Evolutionary conservation across 2,888 invertebrate species (phyloP), one percentile per base, ranked within the genome.

Genomic region (Cremastinae sp.): DNA sequence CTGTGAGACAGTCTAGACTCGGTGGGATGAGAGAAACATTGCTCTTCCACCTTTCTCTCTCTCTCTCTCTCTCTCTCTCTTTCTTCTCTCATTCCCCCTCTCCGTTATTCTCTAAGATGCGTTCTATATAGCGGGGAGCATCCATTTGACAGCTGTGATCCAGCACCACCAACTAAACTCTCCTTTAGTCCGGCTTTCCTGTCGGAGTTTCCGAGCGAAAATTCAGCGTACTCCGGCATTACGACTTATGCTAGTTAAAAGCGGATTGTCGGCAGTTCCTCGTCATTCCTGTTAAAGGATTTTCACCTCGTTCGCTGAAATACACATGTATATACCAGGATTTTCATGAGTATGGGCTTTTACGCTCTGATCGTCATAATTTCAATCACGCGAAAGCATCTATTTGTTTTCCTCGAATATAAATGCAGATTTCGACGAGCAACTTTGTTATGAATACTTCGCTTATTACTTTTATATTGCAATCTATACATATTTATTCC

Each of bases 201-300:
- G 2, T 16, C 41, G 16, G 51, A 74, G 74, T 74, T 69, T 74
- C 28, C 64, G 2, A 54, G 47, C 47, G 73, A 69, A 73, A 69
- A 69, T 73, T 76, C 69, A 16, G 69, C 69, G 41, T 69, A 43
- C 66, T 58, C 49, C 49, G 58, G 70, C 53, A 64, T 65, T 61
- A 74, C 65, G 70, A 77, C 76, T 77, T 77, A 77, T 70, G 65
- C 74, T 77, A 73, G 76, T 77, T 77, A 77, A 77, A 77, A 74
- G 49, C 76, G 73, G 76, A 77, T 77, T 77, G 61, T 49, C 36
- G 62, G 20, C 22, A 38, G 65, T 20, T 51, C 59, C 18, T 61
- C 61, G 61, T 70, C 73, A 70, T 70, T 61, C 43, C 54, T 49
- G 64, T 76, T 73, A 65, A 76, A 38, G 59, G 64, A 64, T 76